These are phyloP conservation scores for Sminthopsis crassicaudata DNA, from an alignment of 2,113 vertebrate genomes.

Conservation along the genomic window DNA sequence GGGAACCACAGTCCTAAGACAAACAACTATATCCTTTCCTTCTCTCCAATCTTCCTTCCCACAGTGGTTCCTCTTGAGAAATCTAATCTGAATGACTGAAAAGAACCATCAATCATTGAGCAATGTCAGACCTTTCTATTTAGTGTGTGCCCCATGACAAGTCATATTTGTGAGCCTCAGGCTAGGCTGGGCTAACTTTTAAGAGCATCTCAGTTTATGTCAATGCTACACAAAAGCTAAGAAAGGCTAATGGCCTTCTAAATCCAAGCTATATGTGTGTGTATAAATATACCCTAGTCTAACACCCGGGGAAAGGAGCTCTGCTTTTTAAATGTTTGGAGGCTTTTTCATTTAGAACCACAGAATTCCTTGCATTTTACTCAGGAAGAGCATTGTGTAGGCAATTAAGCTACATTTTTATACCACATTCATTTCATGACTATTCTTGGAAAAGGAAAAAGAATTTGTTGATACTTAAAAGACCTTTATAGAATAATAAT, in stretches of 20 bases:
- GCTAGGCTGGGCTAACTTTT: not conserved
- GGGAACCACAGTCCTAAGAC: not conserved
- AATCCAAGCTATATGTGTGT: not conserved
- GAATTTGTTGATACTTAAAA: not conserved
- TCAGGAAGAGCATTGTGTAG: not conserved
- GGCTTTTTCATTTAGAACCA: not conserved
- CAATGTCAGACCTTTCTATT: not conserved
- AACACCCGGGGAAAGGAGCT: constrained; percentile 16
- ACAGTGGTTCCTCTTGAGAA: not conserved
- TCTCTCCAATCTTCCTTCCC: not conserved
- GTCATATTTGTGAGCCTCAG: not conserved
- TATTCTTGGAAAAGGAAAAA: constrained; percentile 50
- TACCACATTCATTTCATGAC: not conserved
- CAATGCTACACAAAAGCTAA: not conserved
- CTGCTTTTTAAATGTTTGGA: not conserved
- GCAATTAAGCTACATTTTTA: constrained; percentile 7
- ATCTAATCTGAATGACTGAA: not conserved
- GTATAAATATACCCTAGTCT: not conserved
- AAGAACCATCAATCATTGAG: not conserved
- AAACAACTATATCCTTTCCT: not conserved
- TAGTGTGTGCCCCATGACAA: not conserved
- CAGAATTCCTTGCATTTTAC: not conserved
- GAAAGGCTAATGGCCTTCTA: not conserved
- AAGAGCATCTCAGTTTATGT: not conserved
- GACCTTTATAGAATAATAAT: not conserved